These are phyloP conservation scores for Amitus sp. DNA, from an alignment of 2,888 invertebrate genomes.

Conservation along the genomic window DNA sequence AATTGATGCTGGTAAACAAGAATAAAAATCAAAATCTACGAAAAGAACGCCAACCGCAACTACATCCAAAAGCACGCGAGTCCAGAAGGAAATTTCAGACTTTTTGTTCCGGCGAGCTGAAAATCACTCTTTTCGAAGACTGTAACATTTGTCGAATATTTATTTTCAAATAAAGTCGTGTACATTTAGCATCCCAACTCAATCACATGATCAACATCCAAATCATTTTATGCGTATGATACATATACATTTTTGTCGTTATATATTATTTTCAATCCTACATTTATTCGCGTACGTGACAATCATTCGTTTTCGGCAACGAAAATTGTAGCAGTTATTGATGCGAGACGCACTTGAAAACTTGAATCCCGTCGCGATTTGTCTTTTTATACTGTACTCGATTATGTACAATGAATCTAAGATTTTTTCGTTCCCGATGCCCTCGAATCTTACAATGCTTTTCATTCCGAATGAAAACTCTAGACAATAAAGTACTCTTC, in stretches of 20 bases:
- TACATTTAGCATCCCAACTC: too few relatives aligned
- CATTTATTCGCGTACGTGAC: constrained; percentile 37
- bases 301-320: constrained; percentile 26
- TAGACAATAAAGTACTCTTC: too few relatives aligned
- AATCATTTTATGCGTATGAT: constrained; percentile 40
- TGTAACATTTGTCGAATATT: too few relatives aligned
- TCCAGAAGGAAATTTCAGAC: background rate
- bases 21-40: too few relatives aligned
- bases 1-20: background rate
- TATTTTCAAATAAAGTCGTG: too few relatives aligned
- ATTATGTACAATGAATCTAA: constrained; percentile 47
- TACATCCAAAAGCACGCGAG: too few relatives aligned
- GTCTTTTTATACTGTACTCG: background rate
- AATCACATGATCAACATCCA: constrained; percentile 51
- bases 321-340: constrained; percentile 16
- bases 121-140: background rate
- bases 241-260: constrained; percentile 39
- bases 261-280: constrained; percentile 22
- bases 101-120: background rate
- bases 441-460: constrained; percentile 21
- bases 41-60: too few relatives aligned
- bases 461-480: background rate
- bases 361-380: background rate
- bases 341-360: too few relatives aligned
- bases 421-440: constrained; percentile 24